Evolutionary conservation across 2,797 vertebrate genomes (phyloP).

Genomic region (Myotis daubentonii): DNA sequence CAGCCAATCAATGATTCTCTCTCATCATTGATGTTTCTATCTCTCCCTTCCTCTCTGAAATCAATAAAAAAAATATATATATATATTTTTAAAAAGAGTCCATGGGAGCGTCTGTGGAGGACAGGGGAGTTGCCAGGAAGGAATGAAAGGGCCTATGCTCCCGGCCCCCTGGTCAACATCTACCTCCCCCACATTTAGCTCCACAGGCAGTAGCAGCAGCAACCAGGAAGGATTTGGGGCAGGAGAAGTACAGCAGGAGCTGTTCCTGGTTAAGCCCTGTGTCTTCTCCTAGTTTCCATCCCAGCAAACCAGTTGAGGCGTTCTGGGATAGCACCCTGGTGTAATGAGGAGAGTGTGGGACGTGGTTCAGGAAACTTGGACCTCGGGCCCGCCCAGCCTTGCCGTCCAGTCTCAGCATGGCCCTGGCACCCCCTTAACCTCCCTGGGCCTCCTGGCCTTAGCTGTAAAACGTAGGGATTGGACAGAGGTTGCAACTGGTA

Average conservation of each 20-base stretch:
- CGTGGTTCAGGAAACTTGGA: background rate
- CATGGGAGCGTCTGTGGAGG: background rate
- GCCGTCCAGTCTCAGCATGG: background rate
- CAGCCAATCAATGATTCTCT: no score
- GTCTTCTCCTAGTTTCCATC: background rate
- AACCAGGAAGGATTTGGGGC: background rate
- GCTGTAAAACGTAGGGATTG: background rate
- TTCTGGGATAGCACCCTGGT: background rate
- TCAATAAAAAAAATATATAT: no score
- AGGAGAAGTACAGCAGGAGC: background rate
- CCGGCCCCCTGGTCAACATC: background rate
- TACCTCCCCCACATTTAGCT: background rate
- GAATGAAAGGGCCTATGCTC: background rate
- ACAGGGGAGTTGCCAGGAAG: background rate
- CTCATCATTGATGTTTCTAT: no score
- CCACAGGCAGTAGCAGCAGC: background rate
- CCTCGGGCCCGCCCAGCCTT: background rate
- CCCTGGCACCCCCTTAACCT: background rate
- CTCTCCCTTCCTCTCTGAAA: no score
- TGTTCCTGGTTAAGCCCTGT: background rate
- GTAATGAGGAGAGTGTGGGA: background rate
- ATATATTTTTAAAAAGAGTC: no score
- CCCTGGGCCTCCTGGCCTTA: background rate
- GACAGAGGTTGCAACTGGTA: constrained; percentile 23
- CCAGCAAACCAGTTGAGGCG: background rate